Evolutionary conservation across 2,888 invertebrate genomes (phyloP).

Genomic region (Caenorhabditis doughertyi): DNA sequence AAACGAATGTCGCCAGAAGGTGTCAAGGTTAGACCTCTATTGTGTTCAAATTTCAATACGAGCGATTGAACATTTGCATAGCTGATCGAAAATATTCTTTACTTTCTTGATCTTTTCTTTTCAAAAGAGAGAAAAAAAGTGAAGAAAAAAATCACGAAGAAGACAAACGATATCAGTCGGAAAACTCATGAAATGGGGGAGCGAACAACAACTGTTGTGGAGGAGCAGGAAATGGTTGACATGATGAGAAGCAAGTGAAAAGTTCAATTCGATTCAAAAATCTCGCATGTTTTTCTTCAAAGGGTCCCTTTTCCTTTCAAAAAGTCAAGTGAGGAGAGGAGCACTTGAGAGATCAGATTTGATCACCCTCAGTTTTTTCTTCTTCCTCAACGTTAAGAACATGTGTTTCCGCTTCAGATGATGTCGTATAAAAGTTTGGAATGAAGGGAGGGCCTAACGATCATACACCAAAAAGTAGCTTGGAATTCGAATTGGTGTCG

Average conservation of each 20-base stretch:
- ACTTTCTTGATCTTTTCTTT: conserved; percentile 4
- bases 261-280: conserved; percentile 53
- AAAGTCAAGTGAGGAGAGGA: conserved; percentile 16
- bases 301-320: conserved; percentile 1
- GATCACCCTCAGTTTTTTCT: conserved; percentile 43
- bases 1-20: conserved; percentile 41
- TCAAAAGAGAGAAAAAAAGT: conserved; percentile 19
- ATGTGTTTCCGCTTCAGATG: conserved; percentile 62
- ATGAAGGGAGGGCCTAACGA: conserved; percentile 28
- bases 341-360: conserved; percentile 56
- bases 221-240: conserved; percentile 51
- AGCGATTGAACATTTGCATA: conserved; percentile 33
- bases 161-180: conserved; percentile 56
- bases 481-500: conserved; percentile 23
- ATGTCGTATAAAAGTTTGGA: conserved; percentile 58
- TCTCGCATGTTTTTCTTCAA: conserved; percentile 39
- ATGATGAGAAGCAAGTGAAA: conserved; percentile 39
- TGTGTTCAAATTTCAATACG: conserved; percentile 31
- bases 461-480: conserved; percentile 46
- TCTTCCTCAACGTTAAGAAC: conserved; percentile 26
- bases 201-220: conserved; percentile 44
- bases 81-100: not conserved
- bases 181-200: conserved; percentile 38
- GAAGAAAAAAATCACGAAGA: conserved; percentile 38
- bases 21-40: conserved; percentile 49